Percentiles rank a stretch among this genome's conserved stretches.
Conservation (phyloP, 2,888 invertebrate genomes). For the Drosophila stalkeri region DNA sequence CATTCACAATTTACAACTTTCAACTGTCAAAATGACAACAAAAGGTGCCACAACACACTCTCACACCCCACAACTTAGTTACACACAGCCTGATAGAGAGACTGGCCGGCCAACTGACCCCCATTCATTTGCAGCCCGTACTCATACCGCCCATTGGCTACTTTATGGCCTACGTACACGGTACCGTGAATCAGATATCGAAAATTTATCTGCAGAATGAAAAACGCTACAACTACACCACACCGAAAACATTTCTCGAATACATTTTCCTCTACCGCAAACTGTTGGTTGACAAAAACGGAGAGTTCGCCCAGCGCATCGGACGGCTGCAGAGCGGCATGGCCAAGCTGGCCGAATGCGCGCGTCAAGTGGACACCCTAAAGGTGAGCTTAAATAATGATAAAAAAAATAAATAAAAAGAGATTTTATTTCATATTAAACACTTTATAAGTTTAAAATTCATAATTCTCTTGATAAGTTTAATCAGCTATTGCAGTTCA, state of each 20-base stretch:
- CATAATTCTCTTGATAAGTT: no score
- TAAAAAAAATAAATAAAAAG: neutral
- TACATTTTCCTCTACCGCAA: slow-evolving; percentile 94
- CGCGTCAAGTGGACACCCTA: slow-evolving; percentile 93
- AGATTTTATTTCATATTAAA: neutral
- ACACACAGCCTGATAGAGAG: slow-evolving; percentile 18
- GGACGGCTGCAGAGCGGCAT: slow-evolving; percentile 94
- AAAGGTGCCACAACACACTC: slow-evolving; percentile 27
- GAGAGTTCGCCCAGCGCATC: slow-evolving; percentile 91
- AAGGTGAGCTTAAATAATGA: slow-evolving; percentile 86
- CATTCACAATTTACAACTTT: slow-evolving; percentile 59
- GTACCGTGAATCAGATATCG: slow-evolving; percentile 95
- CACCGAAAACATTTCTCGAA: slow-evolving; percentile 98
- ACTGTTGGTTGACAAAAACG: slow-evolving; percentile 89
- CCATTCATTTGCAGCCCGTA: slow-evolving; percentile 85
- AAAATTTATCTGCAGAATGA: slow-evolving; percentile 93
- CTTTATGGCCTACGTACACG: slow-evolving; percentile 97
- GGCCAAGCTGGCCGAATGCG: slow-evolving; percentile 94
- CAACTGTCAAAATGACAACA: slow-evolving; percentile 55
- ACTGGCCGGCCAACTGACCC: slow-evolving; percentile 15
- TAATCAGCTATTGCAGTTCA: no score
- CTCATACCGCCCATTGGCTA: slow-evolving; percentile 90
- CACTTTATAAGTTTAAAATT: neutral
- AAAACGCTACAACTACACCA: slow-evolving; percentile 97
- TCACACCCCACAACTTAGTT: no score